Conservation (phyloP, 2,113 vertebrate species). For the Phodopus roborovskii region DNA sequence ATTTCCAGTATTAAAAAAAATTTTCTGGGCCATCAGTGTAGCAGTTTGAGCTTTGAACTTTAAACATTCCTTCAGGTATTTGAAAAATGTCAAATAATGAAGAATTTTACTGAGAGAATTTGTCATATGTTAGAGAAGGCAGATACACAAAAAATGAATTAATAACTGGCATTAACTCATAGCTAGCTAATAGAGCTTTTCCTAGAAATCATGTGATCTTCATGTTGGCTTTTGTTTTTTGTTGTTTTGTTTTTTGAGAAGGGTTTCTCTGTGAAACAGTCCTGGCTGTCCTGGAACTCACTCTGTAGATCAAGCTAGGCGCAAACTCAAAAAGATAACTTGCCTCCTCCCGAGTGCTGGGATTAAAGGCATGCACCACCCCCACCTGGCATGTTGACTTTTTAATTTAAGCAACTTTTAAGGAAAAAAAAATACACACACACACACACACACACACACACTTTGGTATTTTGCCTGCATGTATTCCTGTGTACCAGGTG, state of each 20-base stretch:
- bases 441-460: too few species aligned
- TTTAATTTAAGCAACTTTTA: constrained; percentile 41
- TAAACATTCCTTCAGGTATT: not conserved
- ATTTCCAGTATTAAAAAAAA: not conserved
- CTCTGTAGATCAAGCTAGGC: too few species aligned
- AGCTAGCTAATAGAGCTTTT: not conserved
- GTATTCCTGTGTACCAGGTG: not conserved
- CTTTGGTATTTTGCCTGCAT: not conserved
- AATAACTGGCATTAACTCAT: not conserved
- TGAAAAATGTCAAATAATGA: constrained; percentile 20
- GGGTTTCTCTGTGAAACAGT: too few species aligned
- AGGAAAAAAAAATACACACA: not conserved
- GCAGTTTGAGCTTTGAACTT: not conserved
- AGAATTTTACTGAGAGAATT: constrained; percentile 7
- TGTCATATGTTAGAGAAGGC: not conserved
- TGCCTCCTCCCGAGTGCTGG: too few species aligned
- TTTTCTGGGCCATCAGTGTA: not conserved
- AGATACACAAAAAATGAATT: not conserved
- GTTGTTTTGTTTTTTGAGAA: too few species aligned
- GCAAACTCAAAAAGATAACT: too few species aligned
- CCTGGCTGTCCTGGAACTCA: too few species aligned
- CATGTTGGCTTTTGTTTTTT: not conserved
- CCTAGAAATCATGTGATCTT: constrained; percentile 5
- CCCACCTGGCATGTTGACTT: not conserved
- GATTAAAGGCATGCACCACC: too few species aligned